These are phyloP conservation scores for Mimas tiliae DNA, from an alignment of 2,888 invertebrate genomes.

Conservation along the genomic window DNA sequence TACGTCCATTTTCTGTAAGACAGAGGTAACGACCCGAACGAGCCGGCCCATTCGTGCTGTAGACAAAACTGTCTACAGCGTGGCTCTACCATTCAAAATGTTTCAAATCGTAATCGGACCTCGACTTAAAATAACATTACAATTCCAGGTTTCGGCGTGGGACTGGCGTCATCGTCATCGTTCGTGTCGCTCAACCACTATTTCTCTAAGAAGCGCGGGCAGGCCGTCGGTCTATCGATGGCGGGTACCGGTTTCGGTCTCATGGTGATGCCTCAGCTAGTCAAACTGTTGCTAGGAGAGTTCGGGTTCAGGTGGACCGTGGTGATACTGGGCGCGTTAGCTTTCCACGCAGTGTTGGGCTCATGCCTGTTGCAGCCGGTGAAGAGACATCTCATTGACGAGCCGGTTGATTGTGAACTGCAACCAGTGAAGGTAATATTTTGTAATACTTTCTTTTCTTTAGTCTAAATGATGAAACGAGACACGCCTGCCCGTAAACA, in stretches of 20 bases:
- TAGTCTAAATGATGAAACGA: background rate
- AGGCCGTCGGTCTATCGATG: conserved; percentile 91
- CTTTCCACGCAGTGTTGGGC: conserved; percentile 88
- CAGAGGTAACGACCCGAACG: too few species aligned
- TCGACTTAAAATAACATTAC: background rate
- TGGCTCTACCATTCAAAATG: too few species aligned
- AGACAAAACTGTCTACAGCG: too few species aligned
- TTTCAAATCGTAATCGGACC: background rate
- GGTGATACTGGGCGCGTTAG: conserved; percentile 87
- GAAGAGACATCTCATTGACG: conserved; percentile 88
- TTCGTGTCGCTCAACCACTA: conserved; percentile 92
- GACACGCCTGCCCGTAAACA: too few species aligned
- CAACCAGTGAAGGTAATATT: conserved; percentile 70
- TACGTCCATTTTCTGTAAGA: too few species aligned
- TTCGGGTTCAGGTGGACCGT: conserved; percentile 89
- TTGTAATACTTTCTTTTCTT: background rate
- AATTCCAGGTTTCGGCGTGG: conserved; percentile 89
- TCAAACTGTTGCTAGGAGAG: conserved; percentile 85
- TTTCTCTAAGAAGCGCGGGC: conserved; percentile 90
- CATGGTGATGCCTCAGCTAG: conserved; percentile 91
- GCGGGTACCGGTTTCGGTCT: conserved; percentile 92
- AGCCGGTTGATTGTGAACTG: conserved; percentile 81
- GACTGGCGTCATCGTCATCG: conserved; percentile 90
- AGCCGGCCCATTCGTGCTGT: too few species aligned
- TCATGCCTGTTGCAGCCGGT: conserved; percentile 88